Evolutionary conservation across 1,140 invertebrate species (phyloP), one percentile per base, ranked within the genome.

Genomic region (Leptoteleia sp.): DNA sequence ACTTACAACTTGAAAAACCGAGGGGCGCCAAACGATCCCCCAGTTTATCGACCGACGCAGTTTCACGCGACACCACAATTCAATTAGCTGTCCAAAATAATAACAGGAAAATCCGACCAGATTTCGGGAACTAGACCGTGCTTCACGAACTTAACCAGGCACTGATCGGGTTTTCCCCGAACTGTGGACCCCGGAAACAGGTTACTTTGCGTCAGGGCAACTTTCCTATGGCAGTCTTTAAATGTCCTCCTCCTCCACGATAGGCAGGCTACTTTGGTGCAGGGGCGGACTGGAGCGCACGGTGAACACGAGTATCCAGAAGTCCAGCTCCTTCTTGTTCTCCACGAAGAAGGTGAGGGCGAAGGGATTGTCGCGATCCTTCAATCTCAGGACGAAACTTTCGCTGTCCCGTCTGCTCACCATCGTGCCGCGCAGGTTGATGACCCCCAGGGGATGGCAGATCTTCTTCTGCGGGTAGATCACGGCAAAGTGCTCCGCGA

Each of bases 401-500:
- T 90, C 87, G 16, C 91, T 90, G 0, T 88, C 85, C 19, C 84
- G 81, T 9, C 90, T 88, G 45, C 93, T 91, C 3, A 92, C 89
- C 4, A 83, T 85, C 2, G 92, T 93, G 78, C 93, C 93, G 48
- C 90, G 87, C 40, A 93, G 81, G 80, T 93, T 93, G 6, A 93
- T 84, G 1, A 93, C 92, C 0, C 92, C 92, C 9, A 92, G 83
- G 0, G 93, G 91, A 64, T 92, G 91, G 61, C 91, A 91, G 0
- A 93, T 87, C 72, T 92, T 91, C 81, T 93, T 93, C 81, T 92
- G 91, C 1, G 93, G 93, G 62, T 93, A 93, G 17, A 93, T 91
- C 0, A 93, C 92, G 0, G 92, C 92, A 81, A 93, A 93, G 78
- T 93, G 93, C 78, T 93, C 93, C 54, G 92, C 84, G 22, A 92